Conservation (phyloP, 1,140 invertebrate species). For the Rhagoletis zephyria region DNA sequence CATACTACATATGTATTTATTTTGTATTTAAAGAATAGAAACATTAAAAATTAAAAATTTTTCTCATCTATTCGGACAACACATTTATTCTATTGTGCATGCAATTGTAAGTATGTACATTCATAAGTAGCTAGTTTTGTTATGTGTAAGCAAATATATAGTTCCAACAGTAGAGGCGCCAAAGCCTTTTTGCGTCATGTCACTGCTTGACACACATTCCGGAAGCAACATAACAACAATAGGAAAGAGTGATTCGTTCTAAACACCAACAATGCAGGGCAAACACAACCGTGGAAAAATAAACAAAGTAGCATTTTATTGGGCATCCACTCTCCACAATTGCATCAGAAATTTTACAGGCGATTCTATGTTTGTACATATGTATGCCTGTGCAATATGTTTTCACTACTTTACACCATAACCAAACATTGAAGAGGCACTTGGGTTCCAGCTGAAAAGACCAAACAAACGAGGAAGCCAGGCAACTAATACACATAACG, state of each 20-base stretch:
- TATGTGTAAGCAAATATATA: not conserved
- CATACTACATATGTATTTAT: too few relatives aligned
- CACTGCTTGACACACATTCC: constrained; percentile 41
- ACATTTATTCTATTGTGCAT: too few relatives aligned
- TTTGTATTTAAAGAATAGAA: too few relatives aligned
- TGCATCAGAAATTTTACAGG: constrained; percentile 17
- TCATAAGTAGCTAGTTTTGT: not conserved
- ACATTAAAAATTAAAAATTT: too few relatives aligned
- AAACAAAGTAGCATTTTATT: constrained; percentile 37
- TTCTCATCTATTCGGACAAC: too few relatives aligned
- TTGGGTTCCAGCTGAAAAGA: not conserved
- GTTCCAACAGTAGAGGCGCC: constrained; percentile 32
- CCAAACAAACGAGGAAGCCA: not conserved
- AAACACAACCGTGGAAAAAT: not conserved
- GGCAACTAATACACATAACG: not conserved
- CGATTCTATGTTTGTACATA: not conserved
- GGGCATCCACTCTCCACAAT: constrained; percentile 2
- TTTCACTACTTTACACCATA: not conserved
- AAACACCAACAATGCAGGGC: not conserved
- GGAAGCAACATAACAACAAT: constrained; percentile 7
- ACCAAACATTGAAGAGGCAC: not conserved
- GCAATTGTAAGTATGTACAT: not conserved
- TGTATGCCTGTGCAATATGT: not conserved
- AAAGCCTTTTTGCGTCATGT: constrained; percentile 35
- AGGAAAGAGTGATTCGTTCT: not conserved